Percentiles rank a stretch among this genome's conserved stretches.
phyloP scores from a whole-genome alignment of 2,797 vertebrate species.

The Schizothorax lantsangensis region DNA sequence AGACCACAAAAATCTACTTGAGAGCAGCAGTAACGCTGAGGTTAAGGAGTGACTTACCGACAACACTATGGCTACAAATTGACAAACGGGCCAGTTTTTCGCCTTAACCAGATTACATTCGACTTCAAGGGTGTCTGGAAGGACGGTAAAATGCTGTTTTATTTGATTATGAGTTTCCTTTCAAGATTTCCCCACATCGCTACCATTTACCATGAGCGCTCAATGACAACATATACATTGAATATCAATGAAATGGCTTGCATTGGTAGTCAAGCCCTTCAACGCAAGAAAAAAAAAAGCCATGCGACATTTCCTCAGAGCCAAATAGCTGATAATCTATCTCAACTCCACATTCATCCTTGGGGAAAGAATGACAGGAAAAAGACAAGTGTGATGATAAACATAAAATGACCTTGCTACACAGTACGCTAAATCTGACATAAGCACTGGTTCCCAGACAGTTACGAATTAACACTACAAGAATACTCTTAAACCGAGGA shows the following conservation, averaged over 20 bases:
- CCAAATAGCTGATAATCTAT: constrained; percentile 46
- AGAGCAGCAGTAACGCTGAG: background rate
- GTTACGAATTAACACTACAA: constrained; percentile 42
- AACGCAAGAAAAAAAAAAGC: background rate
- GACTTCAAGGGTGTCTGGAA: constrained; percentile 18
- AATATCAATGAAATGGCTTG: constrained; percentile 35
- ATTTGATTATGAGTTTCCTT: constrained; percentile 25
- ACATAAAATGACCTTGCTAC: constrained; percentile 46
- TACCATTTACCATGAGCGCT: constrained; percentile 14
- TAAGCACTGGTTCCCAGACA: constrained; percentile 18
- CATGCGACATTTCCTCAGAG: constrained; percentile 16
- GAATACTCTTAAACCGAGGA: constrained; percentile 25
- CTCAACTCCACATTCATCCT: constrained; percentile 32
- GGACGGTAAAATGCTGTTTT: constrained; percentile 12
- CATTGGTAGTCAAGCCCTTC: constrained; percentile 29
- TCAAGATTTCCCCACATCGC: constrained; percentile 5
- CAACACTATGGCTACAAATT: constrained; percentile 2
- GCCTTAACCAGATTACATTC: constrained; percentile 4
- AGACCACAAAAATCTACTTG: background rate
- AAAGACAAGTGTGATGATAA: constrained; percentile 48
- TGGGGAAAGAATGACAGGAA: constrained; percentile 31
- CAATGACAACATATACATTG: constrained; percentile 18
- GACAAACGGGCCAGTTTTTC: background rate
- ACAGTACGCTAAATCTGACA: constrained; percentile 20
- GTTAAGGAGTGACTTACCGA: background rate